Conservation (phyloP, 2,113 vertebrate species). For the Phrynocephalus versicolor region DNA sequence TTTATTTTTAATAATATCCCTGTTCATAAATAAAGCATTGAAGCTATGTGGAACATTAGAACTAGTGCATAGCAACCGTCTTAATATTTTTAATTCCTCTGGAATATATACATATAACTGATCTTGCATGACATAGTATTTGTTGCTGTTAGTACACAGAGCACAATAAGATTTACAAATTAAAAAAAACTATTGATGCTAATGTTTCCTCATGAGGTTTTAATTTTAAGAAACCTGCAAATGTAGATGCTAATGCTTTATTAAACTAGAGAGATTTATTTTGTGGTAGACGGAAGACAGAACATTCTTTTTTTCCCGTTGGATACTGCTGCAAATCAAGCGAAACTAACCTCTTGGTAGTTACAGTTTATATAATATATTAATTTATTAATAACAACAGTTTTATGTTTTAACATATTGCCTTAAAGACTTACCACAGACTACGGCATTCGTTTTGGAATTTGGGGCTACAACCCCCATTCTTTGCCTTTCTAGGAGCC, state of each 20-base stretch:
- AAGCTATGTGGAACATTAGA: slow-evolving; percentile 59
- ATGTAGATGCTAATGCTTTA: slow-evolving; percentile 53
- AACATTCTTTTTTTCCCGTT: slow-evolving; percentile 17
- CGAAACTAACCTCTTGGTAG: neutral
- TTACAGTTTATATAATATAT: neutral
- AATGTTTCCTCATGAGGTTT: neutral
- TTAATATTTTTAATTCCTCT: slow-evolving; percentile 56
- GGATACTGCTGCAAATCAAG: slow-evolving; percentile 22
- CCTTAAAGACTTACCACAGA: too few species aligned
- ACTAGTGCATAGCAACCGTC: slow-evolving; percentile 59
- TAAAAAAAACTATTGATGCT: neutral
- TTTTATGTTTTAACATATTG: too few species aligned
- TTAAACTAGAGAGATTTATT: slow-evolving; percentile 48
- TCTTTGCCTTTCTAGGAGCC: too few species aligned
- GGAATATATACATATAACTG: slow-evolving; percentile 35
- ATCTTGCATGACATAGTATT: neutral
- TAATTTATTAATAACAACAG: neutral
- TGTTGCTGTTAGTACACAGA: neutral
- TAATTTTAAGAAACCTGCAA: slow-evolving; percentile 45
- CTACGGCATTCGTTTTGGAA: too few species aligned
- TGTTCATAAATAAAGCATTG: slow-evolving; percentile 73
- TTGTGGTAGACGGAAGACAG: slow-evolving; percentile 29
- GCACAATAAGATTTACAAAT: neutral
- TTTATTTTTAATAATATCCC: slow-evolving; percentile 74
- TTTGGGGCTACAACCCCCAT: too few species aligned